Base-by-base conservation (phyloP, 1,140 invertebrate species). In the Popillia japonica region DNA sequence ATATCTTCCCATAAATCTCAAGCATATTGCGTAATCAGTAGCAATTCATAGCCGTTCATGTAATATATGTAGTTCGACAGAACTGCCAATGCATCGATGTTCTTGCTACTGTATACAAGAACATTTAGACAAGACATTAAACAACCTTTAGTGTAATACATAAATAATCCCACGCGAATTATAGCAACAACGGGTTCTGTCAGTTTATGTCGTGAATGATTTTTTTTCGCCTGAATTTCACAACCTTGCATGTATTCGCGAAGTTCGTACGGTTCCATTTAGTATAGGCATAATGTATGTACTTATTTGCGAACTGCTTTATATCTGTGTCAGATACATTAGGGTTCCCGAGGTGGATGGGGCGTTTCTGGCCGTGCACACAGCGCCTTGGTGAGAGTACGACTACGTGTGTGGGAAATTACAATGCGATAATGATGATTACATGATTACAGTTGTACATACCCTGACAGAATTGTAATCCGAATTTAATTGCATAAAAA, bases 281-380 rank as follows among this genome's bases (percentile, higher is more conserved):
- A 2, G 27, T 34, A 55, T n/a, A 55, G 14, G 14, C 48, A 55
- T 55, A 34, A 34, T 34, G 27, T 55, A 55, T 55, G 17, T 55
- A 55, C 48, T 55, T 55, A 55, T 55, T 55, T 55, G 48, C 48
- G 48, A 55, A 55, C 14, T 55, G 48, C 17, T 55, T 55, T 55
- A 55, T 55, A 55, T 55, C 48, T 55, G 48, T 55, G 48, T 55
- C 48, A 55, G 48, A 55, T 55, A 55, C n/a, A 55, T 55, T 55
- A 55, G 48, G 48, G 48, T 55, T 55, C 48, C 48, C 17, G 17
- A 14, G 48, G 17, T 55, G 48, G 48, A 55, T 55, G 48, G 48
- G 48, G 48, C 48, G 48, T 55, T 55, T 55, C 48, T 55, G 48
- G 9, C 48, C 6, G 27, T 1, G 1, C 27, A 34, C 4, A 34